Evolutionary conservation across 2,888 invertebrate species (phyloP).

Genomic region (Drosophila robusta): DNA sequence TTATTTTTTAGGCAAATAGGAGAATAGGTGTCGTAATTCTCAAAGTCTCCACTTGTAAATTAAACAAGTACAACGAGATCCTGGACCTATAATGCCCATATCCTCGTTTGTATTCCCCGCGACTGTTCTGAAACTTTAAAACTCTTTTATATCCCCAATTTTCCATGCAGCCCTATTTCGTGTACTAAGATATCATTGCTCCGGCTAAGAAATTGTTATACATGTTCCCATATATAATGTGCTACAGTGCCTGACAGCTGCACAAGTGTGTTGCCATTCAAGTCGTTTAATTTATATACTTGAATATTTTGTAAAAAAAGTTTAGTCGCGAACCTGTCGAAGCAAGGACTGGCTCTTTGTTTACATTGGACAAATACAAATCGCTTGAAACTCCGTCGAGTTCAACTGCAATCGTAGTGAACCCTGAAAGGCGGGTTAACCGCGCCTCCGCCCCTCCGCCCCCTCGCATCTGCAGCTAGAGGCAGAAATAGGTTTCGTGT

Average conservation of each 20-base stretch:
- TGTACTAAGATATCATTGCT: slow-evolving; percentile 34
- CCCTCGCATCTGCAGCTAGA: slow-evolving; percentile 18
- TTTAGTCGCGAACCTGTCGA: slow-evolving; percentile 44
- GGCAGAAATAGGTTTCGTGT: slow-evolving; percentile 76
- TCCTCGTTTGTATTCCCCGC: too few relatives aligned
- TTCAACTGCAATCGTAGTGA: slow-evolving; percentile 68
- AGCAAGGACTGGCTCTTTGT: slow-evolving; percentile 36
- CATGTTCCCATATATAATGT: slow-evolving; percentile 16
- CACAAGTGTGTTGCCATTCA: slow-evolving; percentile 30
- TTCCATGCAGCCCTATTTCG: too few relatives aligned
- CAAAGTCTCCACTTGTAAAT: too few relatives aligned
- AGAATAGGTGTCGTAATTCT: too few relatives aligned
- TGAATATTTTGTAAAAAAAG: slow-evolving; percentile 18
- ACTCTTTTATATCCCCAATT: too few relatives aligned
- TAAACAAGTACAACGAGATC: too few relatives aligned
- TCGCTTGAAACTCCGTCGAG: slow-evolving; percentile 47
- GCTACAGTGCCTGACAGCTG: slow-evolving; percentile 32
- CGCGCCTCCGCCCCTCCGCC: neutral
- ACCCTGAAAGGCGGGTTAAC: slow-evolving; percentile 25
- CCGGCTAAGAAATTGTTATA: slow-evolving; percentile 7
- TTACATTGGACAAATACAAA: slow-evolving; percentile 71
- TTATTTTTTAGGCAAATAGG: too few relatives aligned
- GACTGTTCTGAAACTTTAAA: too few relatives aligned
- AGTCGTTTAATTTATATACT: slow-evolving; percentile 66
- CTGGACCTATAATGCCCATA: too few relatives aligned